These are phyloP conservation scores for Campoplex nolae DNA, from an alignment of 2,888 invertebrate genomes.

Conservation along the genomic window DNA sequence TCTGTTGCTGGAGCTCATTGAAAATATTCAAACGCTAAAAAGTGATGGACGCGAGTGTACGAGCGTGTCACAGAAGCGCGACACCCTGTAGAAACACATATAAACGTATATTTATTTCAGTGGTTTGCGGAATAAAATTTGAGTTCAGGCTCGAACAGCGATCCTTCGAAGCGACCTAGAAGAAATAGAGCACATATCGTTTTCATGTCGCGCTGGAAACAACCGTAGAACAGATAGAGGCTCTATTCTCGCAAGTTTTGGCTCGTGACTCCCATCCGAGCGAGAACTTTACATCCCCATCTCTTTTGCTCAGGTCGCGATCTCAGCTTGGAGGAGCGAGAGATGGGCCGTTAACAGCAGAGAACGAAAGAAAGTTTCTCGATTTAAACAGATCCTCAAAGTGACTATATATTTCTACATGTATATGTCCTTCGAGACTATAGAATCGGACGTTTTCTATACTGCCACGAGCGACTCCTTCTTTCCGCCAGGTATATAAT, in stretches of 20 bases:
- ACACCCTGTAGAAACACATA: slow-evolving; percentile 1
- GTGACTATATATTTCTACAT: slow-evolving; percentile 5
- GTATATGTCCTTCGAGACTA: neutral
- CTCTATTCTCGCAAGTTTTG: slow-evolving; percentile 43
- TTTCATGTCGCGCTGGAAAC: slow-evolving; percentile 12
- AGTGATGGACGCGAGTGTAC: neutral
- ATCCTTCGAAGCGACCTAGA: neutral
- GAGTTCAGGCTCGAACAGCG: neutral
- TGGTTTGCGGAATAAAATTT: neutral
- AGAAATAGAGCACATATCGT: slow-evolving; percentile 19
- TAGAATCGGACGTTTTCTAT: slow-evolving; percentile 7
- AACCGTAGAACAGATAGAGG: slow-evolving; percentile 9
- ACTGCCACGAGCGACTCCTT: slow-evolving; percentile 31
- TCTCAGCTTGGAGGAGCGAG: slow-evolving; percentile 49
- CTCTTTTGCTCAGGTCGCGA: slow-evolving; percentile 46
- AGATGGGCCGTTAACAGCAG: slow-evolving; percentile 42
- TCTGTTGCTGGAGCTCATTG: too few relatives aligned
- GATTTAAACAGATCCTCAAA: slow-evolving; percentile 40
- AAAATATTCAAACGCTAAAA: too few relatives aligned
- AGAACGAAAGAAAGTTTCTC: slow-evolving; percentile 63
- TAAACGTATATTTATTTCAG: neutral
- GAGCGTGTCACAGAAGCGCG: neutral
- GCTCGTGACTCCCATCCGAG: slow-evolving; percentile 28
- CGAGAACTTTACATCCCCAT: slow-evolving; percentile 54
- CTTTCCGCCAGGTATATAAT: slow-evolving; percentile 3